Evolutionary conservation across 2,113 vertebrate genomes (phyloP).

Genomic region (Anseranas semipalmata): DNA sequence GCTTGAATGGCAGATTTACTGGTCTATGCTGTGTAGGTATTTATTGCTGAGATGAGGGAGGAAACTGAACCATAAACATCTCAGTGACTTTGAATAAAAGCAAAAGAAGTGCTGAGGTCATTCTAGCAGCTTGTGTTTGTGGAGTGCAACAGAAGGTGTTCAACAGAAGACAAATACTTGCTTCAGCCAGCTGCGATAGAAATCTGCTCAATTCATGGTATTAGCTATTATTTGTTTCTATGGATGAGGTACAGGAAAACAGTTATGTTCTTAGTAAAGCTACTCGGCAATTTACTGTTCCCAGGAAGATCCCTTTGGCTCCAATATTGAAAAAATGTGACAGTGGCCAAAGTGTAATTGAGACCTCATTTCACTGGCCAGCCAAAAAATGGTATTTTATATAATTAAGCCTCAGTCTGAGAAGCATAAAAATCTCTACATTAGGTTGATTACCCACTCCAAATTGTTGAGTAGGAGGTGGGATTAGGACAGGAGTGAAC

Average conservation of each 20-base stretch:
- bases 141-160: conserved; percentile 39
- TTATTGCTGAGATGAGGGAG: conserved; percentile 64
- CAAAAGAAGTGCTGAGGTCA: conserved; percentile 56
- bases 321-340: not conserved
- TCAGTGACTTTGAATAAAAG: conserved; percentile 62
- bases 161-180: conserved; percentile 39
- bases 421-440: not conserved
- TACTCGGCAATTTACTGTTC: not conserved
- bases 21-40: conserved; percentile 41
- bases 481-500: not conserved
- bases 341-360: not conserved
- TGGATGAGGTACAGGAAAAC: not conserved
- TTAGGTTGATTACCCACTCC: not conserved
- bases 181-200: not conserved
- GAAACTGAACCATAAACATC: conserved; percentile 66
- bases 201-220: not conserved
- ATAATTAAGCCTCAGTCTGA: not conserved
- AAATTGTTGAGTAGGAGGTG: not conserved
- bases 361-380: not conserved
- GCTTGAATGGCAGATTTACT: conserved; percentile 72
- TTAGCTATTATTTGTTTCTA: conserved; percentile 6
- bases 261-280: not conserved
- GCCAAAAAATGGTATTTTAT: not conserved
- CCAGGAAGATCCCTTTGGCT: not conserved
- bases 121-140: conserved; percentile 54